phyloP scores from a whole-genome alignment of 2,797 vertebrate genomes.

The Cheirogaleus major region DNA sequence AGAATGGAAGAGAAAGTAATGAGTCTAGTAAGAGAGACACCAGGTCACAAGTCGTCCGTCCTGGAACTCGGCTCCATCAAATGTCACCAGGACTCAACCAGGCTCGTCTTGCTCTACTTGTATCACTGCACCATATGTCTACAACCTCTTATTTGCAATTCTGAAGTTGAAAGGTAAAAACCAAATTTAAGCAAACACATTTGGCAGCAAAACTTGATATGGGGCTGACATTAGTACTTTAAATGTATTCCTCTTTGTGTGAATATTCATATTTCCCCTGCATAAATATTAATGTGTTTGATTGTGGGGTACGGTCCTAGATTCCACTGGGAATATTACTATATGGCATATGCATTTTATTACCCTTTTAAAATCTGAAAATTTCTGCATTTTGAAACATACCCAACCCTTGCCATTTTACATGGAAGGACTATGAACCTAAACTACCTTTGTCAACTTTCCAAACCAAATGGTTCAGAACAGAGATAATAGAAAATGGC shows the following conservation, averaged over 20 bases:
- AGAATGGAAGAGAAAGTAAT: neutral
- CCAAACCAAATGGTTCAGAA: neutral
- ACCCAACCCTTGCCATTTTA: neutral
- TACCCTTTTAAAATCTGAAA: neutral
- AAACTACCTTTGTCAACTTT: neutral
- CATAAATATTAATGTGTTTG: conserved; percentile 20
- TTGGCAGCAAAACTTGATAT: conserved; percentile 11
- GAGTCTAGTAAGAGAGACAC: neutral
- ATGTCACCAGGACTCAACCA: too few relatives aligned
- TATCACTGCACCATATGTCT: neutral
- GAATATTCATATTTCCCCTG: conserved; percentile 21
- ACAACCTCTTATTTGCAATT: neutral
- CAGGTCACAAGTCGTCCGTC: neutral
- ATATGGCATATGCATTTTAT: neutral
- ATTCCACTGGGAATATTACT: neutral
- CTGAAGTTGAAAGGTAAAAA: conserved; percentile 26
- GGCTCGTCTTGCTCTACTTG: neutral
- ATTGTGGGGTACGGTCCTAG: neutral
- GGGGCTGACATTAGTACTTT: neutral
- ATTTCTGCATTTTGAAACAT: neutral
- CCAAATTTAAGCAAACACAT: conserved; percentile 45
- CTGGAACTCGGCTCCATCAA: neutral
- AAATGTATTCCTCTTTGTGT: conserved; percentile 26
- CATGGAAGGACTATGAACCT: neutral
- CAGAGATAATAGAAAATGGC: neutral